These are phyloP conservation scores for Cabera pusaria DNA, from an alignment of 2,888 invertebrate species.

Conservation along the genomic window DNA sequence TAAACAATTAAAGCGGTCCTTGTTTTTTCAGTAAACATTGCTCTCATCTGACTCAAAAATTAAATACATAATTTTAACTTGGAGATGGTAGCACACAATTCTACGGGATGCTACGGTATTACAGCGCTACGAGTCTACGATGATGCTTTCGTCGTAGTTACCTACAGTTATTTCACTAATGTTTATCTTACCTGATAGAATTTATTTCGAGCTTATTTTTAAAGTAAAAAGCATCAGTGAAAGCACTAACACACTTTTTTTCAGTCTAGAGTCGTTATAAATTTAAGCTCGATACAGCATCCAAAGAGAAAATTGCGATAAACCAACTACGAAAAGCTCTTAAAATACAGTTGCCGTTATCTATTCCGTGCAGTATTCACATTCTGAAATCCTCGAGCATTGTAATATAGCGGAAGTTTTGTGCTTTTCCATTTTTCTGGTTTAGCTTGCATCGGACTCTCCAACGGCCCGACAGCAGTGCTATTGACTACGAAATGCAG, in stretches of 20 bases:
- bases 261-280: too few species aligned
- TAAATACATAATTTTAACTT: too few species aligned
- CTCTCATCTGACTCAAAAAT: too few species aligned
- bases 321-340: slow-evolving; percentile 8
- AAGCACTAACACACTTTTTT: background rate
- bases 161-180: too few species aligned
- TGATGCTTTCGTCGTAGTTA: too few species aligned
- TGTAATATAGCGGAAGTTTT: slow-evolving; percentile 20
- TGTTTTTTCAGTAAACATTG: too few species aligned
- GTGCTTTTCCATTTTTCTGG: slow-evolving; percentile 37
- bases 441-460: slow-evolving; percentile 25
- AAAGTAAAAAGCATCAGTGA: background rate
- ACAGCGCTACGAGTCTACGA: slow-evolving; percentile 7
- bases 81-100: too few species aligned
- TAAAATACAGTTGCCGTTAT: slow-evolving; percentile 20
- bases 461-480: slow-evolving; percentile 12
- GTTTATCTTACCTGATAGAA: too few species aligned
- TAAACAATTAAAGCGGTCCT: slow-evolving; percentile 1
- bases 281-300: too few species aligned
- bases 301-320: slow-evolving; percentile 2
- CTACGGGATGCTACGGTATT: slow-evolving; percentile 12
- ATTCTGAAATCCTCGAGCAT: slow-evolving; percentile 16
- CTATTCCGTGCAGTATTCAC: slow-evolving; percentile 11
- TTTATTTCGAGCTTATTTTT: too few species aligned
- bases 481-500: slow-evolving; percentile 1